Conservation (phyloP, 2,888 invertebrate species). For the Petrolisthes cinctipes region DNA sequence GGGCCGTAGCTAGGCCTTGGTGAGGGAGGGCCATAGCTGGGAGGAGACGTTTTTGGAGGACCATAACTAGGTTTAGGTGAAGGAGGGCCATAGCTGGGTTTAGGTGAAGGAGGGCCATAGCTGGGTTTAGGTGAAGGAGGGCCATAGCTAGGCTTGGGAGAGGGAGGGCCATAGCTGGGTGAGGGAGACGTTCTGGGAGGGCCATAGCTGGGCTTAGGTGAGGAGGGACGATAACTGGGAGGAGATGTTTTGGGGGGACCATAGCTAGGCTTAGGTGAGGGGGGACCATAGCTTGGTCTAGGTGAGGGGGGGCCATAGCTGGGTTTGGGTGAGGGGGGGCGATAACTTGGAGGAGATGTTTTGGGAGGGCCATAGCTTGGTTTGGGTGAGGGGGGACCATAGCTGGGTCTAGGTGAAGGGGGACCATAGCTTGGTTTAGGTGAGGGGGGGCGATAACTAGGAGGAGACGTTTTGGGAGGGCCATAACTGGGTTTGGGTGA, state of each 20-base stretch:
- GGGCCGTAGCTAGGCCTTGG: background rate
- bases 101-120: slow-evolving; percentile 1
- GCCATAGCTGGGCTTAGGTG: background rate
- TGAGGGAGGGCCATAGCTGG: slow-evolving; percentile 3
- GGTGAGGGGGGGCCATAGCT: slow-evolving; percentile 18
- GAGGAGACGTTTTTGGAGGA: background rate
- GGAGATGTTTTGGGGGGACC: background rate
- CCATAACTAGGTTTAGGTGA: background rate
- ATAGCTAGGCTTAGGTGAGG: slow-evolving; percentile 16
- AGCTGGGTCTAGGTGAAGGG: background rate
- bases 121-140: background rate
- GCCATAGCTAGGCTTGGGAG: slow-evolving; percentile 16
- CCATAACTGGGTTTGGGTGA: slow-evolving; percentile 11
- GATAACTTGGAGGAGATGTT: background rate
- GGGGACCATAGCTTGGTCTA: background rate
- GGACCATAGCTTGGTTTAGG: slow-evolving; percentile 3
- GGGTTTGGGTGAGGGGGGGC: slow-evolving; percentile 7
- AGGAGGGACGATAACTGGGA: background rate
- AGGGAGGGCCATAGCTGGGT: slow-evolving; percentile 22
- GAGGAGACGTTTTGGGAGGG: slow-evolving; percentile 6
- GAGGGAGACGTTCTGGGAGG: background rate
- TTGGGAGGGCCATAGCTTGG: slow-evolving; percentile 15
- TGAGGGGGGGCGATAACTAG: background rate
- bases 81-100: slow-evolving; percentile 10
- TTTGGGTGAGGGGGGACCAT: background rate